These are phyloP conservation scores for Seladonia tumulorum DNA, from an alignment of 2,888 invertebrate genomes.

Conservation along the genomic window DNA sequence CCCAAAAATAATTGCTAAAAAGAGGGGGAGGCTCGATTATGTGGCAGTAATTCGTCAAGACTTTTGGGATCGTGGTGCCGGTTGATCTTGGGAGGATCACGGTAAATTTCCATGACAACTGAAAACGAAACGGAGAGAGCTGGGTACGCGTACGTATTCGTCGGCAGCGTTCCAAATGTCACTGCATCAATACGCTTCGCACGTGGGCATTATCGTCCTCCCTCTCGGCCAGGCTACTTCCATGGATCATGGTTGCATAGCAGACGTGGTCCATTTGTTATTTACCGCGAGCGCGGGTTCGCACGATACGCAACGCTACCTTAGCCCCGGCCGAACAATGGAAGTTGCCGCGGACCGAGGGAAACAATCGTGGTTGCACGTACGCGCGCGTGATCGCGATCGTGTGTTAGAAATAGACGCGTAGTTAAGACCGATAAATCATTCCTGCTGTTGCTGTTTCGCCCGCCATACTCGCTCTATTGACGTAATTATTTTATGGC, in stretches of 20 bases:
- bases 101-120: slow-evolving; percentile 20
- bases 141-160: slow-evolving; percentile 49
- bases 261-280: slow-evolving; percentile 74
- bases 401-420: slow-evolving; percentile 31
- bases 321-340: slow-evolving; percentile 51
- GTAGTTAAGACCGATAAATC: slow-evolving; percentile 54
- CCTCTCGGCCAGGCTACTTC: slow-evolving; percentile 46
- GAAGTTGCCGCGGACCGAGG: slow-evolving; percentile 47
- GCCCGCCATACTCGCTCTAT: slow-evolving; percentile 11
- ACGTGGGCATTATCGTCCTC: slow-evolving; percentile 64
- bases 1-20: no score
- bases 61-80: neutral
- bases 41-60: neutral
- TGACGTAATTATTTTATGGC: slow-evolving; percentile 48
- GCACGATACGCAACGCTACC: slow-evolving; percentile 62
- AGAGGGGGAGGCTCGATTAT: neutral
- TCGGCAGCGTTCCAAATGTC: slow-evolving; percentile 59
- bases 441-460: slow-evolving; percentile 44
- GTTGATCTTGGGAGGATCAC: neutral
- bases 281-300: slow-evolving; percentile 67
- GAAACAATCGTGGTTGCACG: slow-evolving; percentile 57
- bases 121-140: slow-evolving; percentile 38
- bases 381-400: slow-evolving; percentile 32
- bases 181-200: slow-evolving; percentile 53
- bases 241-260: slow-evolving; percentile 73